Evolutionary conservation across 2,797 vertebrate species (phyloP).

Genomic region (Pseudotriccus pelzelni): DNA sequence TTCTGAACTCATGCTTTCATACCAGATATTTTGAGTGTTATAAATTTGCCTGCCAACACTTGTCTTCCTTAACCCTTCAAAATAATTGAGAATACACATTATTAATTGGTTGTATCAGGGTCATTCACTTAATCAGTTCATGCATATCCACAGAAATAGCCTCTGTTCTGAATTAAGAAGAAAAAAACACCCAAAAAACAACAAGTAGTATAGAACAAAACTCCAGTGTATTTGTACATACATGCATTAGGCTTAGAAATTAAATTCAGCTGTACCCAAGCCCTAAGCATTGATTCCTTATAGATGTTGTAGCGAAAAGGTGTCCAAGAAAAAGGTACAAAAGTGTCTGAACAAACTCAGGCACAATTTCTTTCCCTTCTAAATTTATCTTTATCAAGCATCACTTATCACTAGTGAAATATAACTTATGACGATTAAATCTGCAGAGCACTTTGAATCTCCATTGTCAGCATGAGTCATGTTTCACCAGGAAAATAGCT

Average conservation of each 20-base stretch:
- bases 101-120: neutral
- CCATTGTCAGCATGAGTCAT: constrained; percentile 23
- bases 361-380: neutral
- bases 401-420: constrained; percentile 37
- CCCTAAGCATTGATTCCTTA: neutral
- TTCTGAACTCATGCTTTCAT: neutral
- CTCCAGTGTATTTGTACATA: fast-evolving
- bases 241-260: neutral
- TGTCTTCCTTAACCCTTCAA: neutral
- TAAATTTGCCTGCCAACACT: neutral
- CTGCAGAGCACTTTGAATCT: constrained; percentile 23
- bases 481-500: constrained; percentile 47
- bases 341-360: neutral
- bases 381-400: constrained; percentile 4
- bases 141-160: neutral
- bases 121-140: neutral
- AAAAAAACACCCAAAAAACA: neutral
- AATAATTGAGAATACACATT: neutral
- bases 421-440: constrained; percentile 46
- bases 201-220: neutral
- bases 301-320: neutral
- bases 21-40: neutral
- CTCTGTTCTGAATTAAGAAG: neutral
- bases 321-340: neutral
- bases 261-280: neutral